These are phyloP conservation scores for Callosobruchus maculatus DNA, from an alignment of 2,888 invertebrate genomes.

Conservation along the genomic window DNA sequence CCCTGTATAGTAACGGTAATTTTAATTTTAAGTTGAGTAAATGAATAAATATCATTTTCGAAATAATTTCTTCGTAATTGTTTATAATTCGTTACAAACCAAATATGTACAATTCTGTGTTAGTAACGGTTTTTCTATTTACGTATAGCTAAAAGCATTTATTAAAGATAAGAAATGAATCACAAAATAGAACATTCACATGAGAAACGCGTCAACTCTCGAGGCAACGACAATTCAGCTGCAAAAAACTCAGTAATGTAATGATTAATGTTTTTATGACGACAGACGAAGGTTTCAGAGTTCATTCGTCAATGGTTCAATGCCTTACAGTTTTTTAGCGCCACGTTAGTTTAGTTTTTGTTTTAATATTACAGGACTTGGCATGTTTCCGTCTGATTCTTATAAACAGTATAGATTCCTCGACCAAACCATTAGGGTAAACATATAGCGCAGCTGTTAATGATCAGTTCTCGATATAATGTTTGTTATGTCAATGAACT, in stretches of 20 bases:
- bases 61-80: too few species aligned
- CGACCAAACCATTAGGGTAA: background rate
- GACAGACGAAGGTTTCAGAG: background rate
- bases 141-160: background rate
- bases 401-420: too few species aligned
- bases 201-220: background rate
- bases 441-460: background rate
- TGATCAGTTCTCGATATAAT: background rate
- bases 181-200: background rate
- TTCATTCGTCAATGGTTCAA: background rate
- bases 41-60: too few species aligned
- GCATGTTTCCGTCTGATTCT: background rate
- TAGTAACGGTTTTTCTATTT: background rate
- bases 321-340: background rate
- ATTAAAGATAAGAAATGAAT: background rate
- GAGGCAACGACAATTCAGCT: background rate
- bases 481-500: background rate
- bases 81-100: background rate
- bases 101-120: background rate
- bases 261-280: background rate
- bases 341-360: background rate
- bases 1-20: too few species aligned
- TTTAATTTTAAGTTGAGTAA: too few species aligned
- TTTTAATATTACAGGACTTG: background rate
- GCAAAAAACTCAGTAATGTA: background rate